These are phyloP conservation scores for Ophraella communa DNA, from an alignment of 2,888 invertebrate genomes.

Conservation along the genomic window DNA sequence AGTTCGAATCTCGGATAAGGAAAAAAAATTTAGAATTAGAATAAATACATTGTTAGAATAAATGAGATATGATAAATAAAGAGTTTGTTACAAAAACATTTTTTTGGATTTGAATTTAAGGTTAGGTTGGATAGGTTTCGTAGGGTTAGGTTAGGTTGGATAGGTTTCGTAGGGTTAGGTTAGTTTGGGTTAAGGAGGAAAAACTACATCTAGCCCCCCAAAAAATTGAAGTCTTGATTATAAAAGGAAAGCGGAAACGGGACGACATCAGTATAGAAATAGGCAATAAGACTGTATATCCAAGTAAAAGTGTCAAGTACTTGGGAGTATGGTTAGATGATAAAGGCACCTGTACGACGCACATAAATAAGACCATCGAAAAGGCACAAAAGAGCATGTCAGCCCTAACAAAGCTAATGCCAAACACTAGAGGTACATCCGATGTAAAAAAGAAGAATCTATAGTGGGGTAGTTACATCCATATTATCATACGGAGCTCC, in stretches of 20 bases:
- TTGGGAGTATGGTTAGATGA: constrained; percentile 17
- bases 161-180: too few species aligned
- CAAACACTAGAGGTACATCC: constrained; percentile 14
- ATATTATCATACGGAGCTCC: constrained; percentile 20
- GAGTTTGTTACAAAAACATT: too few species aligned
- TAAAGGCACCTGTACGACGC: neutral
- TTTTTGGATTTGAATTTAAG: too few species aligned
- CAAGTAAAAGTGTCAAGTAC: constrained; percentile 5
- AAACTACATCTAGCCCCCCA: too few species aligned
- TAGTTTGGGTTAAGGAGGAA: too few species aligned
- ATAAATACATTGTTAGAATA: too few species aligned
- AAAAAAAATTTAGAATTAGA: too few species aligned
- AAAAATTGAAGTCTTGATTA: constrained; percentile 17
- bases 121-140: too few species aligned
- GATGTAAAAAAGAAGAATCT: constrained; percentile 1
- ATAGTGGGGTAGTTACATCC: constrained; percentile 12
- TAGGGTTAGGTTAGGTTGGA: too few species aligned
- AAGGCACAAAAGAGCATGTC: neutral
- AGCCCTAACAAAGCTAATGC: constrained; percentile 13
- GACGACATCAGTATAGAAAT: neutral
- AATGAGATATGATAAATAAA: too few species aligned
- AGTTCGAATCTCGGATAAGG: too few species aligned
- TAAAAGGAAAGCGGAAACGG: neutral
- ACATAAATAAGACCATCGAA: neutral
- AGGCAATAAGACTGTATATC: neutral